These are phyloP conservation scores for Caenorhabditis doughertyi DNA, from an alignment of 2,888 invertebrate species.

Conservation along the genomic window DNA sequence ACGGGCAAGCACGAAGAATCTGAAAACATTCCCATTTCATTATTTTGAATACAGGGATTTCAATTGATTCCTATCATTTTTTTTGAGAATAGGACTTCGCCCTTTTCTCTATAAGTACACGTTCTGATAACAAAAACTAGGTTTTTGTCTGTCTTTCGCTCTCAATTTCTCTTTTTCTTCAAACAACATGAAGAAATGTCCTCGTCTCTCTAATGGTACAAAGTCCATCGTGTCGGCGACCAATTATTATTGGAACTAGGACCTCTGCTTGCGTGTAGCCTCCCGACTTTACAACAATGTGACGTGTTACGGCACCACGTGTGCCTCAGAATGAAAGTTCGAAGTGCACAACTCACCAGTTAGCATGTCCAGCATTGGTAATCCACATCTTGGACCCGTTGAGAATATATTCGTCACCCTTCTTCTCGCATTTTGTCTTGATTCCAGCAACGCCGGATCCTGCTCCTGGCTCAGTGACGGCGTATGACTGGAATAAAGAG, in stretches of 20 bases:
- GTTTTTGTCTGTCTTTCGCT: constrained; percentile 2
- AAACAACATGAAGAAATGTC: constrained; percentile 12
- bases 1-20: constrained; percentile 93
- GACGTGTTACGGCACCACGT: constrained; percentile 51
- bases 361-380: constrained; percentile 96
- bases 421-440: constrained; percentile 90
- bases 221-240: constrained; percentile 45
- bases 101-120: constrained; percentile 26
- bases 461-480: constrained; percentile 96
- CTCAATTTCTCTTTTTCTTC: background rate
- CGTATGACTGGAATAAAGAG: constrained; percentile 86
- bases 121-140: constrained; percentile 36
- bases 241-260: constrained; percentile 47
- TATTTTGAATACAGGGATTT: too few relatives aligned
- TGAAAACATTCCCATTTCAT: constrained; percentile 30
- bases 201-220: constrained; percentile 26
- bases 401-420: constrained; percentile 90
- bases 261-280: constrained; percentile 45
- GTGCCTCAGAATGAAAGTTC: constrained; percentile 11
- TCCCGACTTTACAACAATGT: constrained; percentile 41
- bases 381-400: constrained; percentile 99
- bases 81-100: background rate
- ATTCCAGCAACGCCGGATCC: constrained; percentile 96
- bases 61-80: too few relatives aligned
- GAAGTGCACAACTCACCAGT: constrained; percentile 86